These are phyloP conservation scores for Synergus umbraculus DNA, from an alignment of 2,888 invertebrate genomes.

Conservation along the genomic window DNA sequence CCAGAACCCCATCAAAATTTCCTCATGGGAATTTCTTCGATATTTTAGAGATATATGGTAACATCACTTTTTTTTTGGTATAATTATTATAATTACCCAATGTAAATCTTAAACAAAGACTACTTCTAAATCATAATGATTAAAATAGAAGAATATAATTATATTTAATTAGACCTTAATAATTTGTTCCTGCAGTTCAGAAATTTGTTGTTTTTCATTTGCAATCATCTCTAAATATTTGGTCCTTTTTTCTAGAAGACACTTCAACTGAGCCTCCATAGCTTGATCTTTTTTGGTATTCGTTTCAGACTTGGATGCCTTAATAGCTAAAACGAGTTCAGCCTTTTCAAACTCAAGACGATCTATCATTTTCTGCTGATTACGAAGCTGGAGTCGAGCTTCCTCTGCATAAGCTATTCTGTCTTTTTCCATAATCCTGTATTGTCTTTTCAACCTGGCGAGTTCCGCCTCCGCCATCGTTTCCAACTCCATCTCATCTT, in stretches of 20 bases:
- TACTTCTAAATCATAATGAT: not conserved
- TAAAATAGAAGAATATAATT: not conserved
- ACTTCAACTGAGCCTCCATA: constrained; percentile 79
- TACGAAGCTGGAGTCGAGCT: constrained; percentile 82
- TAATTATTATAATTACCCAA: no score
- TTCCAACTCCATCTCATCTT: constrained; percentile 86
- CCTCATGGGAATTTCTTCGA: no score
- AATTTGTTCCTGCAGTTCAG: constrained; percentile 79
- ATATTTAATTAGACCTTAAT: constrained; percentile 76
- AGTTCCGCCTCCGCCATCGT: constrained; percentile 89
- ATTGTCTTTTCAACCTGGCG: constrained; percentile 87
- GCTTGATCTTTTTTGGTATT: constrained; percentile 80
- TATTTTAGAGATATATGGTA: no score
- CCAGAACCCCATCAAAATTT: no score
- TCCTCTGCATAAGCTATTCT: constrained; percentile 85
- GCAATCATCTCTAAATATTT: constrained; percentile 79
- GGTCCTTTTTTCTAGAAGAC: constrained; percentile 80
- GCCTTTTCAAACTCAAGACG: constrained; percentile 82
- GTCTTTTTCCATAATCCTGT: constrained; percentile 90
- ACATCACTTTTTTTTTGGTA: no score
- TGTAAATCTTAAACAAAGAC: no score
- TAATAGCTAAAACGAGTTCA: constrained; percentile 82
- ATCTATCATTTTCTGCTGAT: constrained; percentile 82
- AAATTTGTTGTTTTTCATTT: constrained; percentile 78
- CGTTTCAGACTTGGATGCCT: constrained; percentile 79